Conservation (phyloP, 2,797 vertebrate genomes). For the Oryzias dopingdopingensis region DNA sequence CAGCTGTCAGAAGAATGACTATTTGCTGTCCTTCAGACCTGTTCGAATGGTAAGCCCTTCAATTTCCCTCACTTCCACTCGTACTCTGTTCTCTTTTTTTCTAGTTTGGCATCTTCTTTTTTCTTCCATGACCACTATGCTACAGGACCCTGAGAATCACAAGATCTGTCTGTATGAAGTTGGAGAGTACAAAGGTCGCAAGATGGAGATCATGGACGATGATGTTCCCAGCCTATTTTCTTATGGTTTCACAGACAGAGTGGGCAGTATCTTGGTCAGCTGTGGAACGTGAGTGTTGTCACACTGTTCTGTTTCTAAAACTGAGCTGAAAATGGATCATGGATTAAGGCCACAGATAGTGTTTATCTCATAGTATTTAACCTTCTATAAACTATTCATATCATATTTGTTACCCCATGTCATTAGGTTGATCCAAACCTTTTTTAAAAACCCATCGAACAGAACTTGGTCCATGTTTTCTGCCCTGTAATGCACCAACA, state of each 20-base stretch:
- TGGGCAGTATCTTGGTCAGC: conserved; percentile 78
- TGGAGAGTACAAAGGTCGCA: conserved; percentile 80
- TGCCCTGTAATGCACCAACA: no score
- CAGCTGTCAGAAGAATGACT: conserved; percentile 83
- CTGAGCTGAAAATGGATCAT: not conserved
- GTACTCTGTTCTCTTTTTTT: not conserved
- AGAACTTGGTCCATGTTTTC: no score
- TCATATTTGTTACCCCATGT: no score
- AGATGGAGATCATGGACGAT: conserved; percentile 84
- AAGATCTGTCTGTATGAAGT: conserved; percentile 79
- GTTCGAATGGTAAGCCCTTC: conserved; percentile 76
- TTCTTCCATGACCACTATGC: not conserved
- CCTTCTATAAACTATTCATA: no score
- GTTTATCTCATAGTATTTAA: no score
- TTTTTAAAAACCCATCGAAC: no score
- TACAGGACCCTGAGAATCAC: conserved; percentile 76
- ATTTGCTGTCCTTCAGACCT: conserved; percentile 82
- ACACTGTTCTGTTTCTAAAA: not conserved
- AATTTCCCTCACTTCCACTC: no score
- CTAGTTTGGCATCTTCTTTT: not conserved
- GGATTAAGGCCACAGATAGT: no score
- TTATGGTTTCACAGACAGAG: conserved; percentile 80
- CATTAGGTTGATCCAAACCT: no score
- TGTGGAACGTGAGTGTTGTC: conserved; percentile 73
- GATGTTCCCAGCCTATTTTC: conserved; percentile 79